Percentiles rank a stretch among this genome's conserved stretches.
Conservation (phyloP, 2,888 invertebrate species). For the Ligdia adustata region DNA sequence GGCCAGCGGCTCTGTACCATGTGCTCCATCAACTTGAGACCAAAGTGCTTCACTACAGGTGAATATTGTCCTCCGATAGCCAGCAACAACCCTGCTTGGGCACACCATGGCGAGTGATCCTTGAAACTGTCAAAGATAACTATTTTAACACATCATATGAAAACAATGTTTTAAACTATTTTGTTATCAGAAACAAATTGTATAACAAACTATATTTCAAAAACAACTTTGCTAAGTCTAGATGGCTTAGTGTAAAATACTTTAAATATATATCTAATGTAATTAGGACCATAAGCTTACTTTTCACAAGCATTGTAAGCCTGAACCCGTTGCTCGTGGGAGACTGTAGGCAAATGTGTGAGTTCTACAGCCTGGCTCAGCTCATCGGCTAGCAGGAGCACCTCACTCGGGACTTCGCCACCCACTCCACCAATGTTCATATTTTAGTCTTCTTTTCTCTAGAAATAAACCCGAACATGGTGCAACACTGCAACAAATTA, state of each 20-base stretch:
- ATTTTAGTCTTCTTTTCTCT: constrained; percentile 45
- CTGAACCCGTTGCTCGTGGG: constrained; percentile 90
- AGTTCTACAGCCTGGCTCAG: constrained; percentile 92
- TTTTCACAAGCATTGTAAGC: constrained; percentile 94
- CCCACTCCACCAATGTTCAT: constrained; percentile 70
- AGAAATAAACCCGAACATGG: constrained; percentile 12
- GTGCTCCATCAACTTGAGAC: constrained; percentile 96
- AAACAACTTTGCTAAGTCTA: neutral
- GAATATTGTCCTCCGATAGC: constrained; percentile 90
- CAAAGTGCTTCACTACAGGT: constrained; percentile 94
- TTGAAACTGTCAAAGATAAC: constrained; percentile 85
- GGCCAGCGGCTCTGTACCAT: constrained; percentile 97
- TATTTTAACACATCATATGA: too few species aligned
- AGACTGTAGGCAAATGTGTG: constrained; percentile 91
- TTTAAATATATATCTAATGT: too few species aligned
- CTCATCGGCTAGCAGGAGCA: constrained; percentile 89
- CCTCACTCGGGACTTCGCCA: constrained; percentile 83
- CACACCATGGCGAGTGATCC: constrained; percentile 93
- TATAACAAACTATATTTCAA: neutral
- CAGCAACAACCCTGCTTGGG: constrained; percentile 92
- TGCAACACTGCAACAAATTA: constrained; percentile 14
- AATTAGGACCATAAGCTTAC: constrained; percentile 36
- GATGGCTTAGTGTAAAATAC: neutral
- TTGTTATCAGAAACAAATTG: too few species aligned
- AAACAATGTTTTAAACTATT: too few species aligned